These are phyloP conservation scores for Catalaphyllia jardinei DNA, from an alignment of 64 coral and sea anemone species.

Conservation along the genomic window DNA sequence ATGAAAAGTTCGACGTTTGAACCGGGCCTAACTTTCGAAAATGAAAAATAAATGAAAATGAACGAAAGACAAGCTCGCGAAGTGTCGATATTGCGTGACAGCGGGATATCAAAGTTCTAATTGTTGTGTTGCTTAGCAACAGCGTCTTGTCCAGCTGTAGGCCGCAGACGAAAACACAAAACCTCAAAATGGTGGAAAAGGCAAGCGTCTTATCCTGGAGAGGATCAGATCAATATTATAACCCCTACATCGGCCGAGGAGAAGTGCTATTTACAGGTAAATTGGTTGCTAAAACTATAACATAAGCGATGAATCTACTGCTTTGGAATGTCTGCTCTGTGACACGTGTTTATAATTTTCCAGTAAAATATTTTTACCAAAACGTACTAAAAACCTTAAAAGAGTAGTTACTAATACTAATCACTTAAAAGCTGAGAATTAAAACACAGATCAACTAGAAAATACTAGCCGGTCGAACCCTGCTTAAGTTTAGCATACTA, in stretches of 20 bases:
- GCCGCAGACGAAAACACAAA: background rate
- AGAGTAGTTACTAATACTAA: background rate
- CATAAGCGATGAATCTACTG: background rate
- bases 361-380: background rate
- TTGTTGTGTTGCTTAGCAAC: slow-evolving; percentile 66
- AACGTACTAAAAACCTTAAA: background rate
- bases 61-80: no score
- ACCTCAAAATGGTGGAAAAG: slow-evolving; percentile 53
- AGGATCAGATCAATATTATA: slow-evolving; percentile 95
- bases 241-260: slow-evolving; percentile 92
- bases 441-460: background rate
- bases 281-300: background rate
- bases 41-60: no score
- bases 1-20: no score
- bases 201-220: slow-evolving; percentile 70
- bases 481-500: no score
- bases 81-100: no score
- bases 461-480: background rate
- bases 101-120: background rate
- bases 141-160: slow-evolving; percentile 36
- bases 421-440: background rate
- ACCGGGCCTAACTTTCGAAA: no score
- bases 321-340: background rate
- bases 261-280: slow-evolving; percentile 91
- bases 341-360: background rate